phyloP scores from a whole-genome alignment of 1,140 invertebrate genomes.

The Panonychus citri region DNA sequence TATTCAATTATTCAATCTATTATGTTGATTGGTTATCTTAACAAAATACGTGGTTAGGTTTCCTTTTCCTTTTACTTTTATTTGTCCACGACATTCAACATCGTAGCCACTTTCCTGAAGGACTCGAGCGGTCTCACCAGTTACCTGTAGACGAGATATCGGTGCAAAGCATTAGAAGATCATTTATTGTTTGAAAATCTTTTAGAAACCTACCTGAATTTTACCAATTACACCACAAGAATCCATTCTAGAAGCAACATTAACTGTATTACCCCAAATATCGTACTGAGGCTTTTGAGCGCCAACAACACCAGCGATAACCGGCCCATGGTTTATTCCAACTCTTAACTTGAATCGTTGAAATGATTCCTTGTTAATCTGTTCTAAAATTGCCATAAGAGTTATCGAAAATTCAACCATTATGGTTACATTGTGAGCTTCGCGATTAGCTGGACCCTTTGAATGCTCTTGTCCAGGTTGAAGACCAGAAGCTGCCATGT shows the following conservation, averaged over 20 bases:
- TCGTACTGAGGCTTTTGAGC: slow-evolving; percentile 27
- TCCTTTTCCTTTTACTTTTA: slow-evolving; percentile 81
- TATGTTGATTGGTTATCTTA: slow-evolving; percentile 3
- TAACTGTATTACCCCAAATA: slow-evolving; percentile 83
- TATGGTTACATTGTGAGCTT: slow-evolving; percentile 40
- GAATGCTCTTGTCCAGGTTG: slow-evolving; percentile 49
- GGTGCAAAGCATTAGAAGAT: neutral
- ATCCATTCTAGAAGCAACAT: slow-evolving; percentile 80
- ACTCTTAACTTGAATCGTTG: slow-evolving; percentile 32
- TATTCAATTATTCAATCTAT: no score
- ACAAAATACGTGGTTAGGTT: slow-evolving; percentile 16
- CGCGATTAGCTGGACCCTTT: slow-evolving; percentile 31
- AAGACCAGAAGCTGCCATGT: slow-evolving; percentile 78
- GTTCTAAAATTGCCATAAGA: slow-evolving; percentile 33
- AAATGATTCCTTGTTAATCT: slow-evolving; percentile 21
- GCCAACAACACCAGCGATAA: slow-evolving; percentile 68
- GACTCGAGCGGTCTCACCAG: slow-evolving; percentile 42
- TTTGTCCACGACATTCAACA: slow-evolving; percentile 55
- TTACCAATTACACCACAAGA: slow-evolving; percentile 48
- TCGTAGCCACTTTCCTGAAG: slow-evolving; percentile 32
- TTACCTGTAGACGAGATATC: slow-evolving; percentile 29
- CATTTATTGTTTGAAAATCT: neutral
- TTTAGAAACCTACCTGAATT: slow-evolving; percentile 33
- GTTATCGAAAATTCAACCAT: slow-evolving; percentile 36
- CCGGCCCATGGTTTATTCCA: slow-evolving; percentile 50